Evolutionary conservation across 2,113 vertebrate genomes (phyloP).

Genomic region (Trichomycterus rosablanca): DNA sequence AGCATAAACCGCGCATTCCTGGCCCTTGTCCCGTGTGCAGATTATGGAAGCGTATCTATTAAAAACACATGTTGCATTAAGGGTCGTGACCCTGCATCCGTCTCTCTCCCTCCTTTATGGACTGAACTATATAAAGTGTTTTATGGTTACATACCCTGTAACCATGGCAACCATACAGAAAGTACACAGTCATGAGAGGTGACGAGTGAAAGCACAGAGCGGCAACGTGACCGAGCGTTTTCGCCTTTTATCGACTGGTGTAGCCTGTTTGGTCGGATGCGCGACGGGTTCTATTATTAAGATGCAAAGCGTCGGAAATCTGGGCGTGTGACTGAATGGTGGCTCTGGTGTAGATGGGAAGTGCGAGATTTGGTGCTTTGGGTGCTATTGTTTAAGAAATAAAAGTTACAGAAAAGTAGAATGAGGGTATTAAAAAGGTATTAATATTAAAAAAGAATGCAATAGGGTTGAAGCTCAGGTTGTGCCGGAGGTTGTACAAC

Average conservation of each 20-base stretch:
- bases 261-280: conserved; percentile 15
- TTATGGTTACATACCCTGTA: conserved; percentile 37
- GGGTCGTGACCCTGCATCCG: conserved; percentile 29
- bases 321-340: neutral
- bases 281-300: neutral
- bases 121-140: conserved; percentile 21
- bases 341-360: no score
- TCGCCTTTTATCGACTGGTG: neutral
- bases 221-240: no score
- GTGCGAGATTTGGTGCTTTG: no score
- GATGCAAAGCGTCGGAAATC: neutral
- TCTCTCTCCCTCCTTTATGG: neutral
- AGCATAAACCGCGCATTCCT: conserved; percentile 14
- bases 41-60: conserved; percentile 31
- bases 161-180: conserved; percentile 25
- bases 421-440: no score
- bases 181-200: neutral
- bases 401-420: no score
- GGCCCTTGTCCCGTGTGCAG: neutral
- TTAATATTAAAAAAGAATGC: no score
- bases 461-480: no score
- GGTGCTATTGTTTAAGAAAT: no score
- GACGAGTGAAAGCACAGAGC: conserved; percentile 3
- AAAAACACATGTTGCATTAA: conserved; percentile 31
- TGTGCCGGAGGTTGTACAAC: no score